Conservation (phyloP, 2,797 vertebrate species). For the Sorex maritimensis region DNA sequence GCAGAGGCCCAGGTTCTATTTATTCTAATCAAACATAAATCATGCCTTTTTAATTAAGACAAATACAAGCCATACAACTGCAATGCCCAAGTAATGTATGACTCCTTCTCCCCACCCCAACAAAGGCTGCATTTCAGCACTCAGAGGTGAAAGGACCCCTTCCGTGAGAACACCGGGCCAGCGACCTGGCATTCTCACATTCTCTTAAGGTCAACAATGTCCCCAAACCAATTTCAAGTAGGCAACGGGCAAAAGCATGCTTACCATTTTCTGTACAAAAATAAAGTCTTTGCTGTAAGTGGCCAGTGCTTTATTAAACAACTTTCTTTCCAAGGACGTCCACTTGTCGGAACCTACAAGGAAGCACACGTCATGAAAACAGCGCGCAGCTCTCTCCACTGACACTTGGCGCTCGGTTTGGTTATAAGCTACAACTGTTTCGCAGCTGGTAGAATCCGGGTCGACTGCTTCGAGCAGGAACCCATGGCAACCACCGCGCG, state of each 20-base stretch:
- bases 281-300: conserved; percentile 96
- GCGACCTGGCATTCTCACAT: neutral
- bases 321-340: conserved; percentile 94
- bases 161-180: neutral
- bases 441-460: neutral
- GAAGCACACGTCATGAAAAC: conserved; percentile 51
- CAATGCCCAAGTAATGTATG: conserved; percentile 12
- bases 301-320: conserved; percentile 94
- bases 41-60: conserved; percentile 10
- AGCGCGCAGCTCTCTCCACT: neutral
- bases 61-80: conserved; percentile 12
- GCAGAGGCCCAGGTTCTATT: neutral
- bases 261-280: conserved; percentile 96
- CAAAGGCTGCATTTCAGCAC: neutral
- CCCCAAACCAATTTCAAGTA: conserved; percentile 48
- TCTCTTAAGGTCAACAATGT: neutral
- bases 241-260: conserved; percentile 56
- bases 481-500: neutral
- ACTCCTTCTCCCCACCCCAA: neutral
- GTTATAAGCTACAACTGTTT: conserved; percentile 22
- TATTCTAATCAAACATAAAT: conserved; percentile 42
- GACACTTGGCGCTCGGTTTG: neutral
- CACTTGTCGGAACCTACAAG: conserved; percentile 93
- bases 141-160: neutral
- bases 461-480: conserved; percentile 1